Evolutionary conservation across 2,113 vertebrate genomes (phyloP), one percentile per base, ranked within the genome.

Genomic region (Sphaerodactylus townsendi): DNA sequence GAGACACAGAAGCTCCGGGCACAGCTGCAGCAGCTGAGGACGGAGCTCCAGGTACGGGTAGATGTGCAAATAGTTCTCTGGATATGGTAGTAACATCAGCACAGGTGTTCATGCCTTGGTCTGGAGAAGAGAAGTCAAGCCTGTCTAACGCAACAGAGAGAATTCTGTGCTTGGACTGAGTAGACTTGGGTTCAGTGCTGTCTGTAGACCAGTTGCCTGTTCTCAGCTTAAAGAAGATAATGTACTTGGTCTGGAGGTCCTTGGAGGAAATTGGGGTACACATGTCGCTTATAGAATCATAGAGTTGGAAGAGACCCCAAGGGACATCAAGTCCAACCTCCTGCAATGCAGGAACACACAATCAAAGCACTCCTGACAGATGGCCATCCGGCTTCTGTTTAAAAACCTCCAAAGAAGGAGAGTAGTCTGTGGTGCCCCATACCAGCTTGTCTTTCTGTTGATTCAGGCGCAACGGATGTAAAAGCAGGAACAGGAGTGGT

Each of bases 1-100:
- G 99, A 99, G 89, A 96, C 98, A 84, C 99, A 99, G 83, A 99
- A 97, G 53, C 94, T 99, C 0, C 96, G 98, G 96, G 97, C 95
- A 2, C 98, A 98, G 76, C 93, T 99, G 30, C 97, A 98, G 19
- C 96, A 97, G 33, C 95, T 99, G 48, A 96, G 97, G 15, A 88
- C 95, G 4, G 99, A 99, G 87, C 92, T 99, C 70, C 98, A 99
- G 98, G 97, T 97, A 87, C 0, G 14, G 1, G 0, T 73, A 44
- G 2, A 23, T 15, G 78, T 68, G 44, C 33, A 39, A 69, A 13
- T 5, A 25, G 21, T 65, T 68, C 19, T 8, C 5, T 13, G 19
- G n/a, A n/a, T 19, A 13, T 79, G 46, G 25, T 14, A 33, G 3
- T 44, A 13, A 28, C 33, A 41, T 13, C 19, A 35, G 33, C 37